phyloP scores from a whole-genome alignment of 2,888 invertebrate species.

The Julus scanicus region DNA sequence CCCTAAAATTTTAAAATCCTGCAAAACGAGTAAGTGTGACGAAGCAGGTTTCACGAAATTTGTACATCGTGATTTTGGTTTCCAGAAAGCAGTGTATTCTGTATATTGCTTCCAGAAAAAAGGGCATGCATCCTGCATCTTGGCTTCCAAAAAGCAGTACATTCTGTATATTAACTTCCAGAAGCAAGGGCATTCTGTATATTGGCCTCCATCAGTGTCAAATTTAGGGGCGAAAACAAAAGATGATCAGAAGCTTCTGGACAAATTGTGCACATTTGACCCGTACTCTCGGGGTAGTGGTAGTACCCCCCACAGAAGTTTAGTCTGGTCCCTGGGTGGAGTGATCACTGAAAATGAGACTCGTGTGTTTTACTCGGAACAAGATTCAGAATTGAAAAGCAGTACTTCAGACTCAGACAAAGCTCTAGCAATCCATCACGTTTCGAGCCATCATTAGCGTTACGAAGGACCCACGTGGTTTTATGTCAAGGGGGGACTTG shows the following conservation, averaged over 20 bases:
- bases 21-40: background rate
- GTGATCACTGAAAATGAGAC: background rate
- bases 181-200: background rate
- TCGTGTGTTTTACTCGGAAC: background rate
- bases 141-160: background rate
- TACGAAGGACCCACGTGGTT: background rate
- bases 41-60: background rate
- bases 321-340: background rate
- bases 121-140: background rate
- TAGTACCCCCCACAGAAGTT: background rate
- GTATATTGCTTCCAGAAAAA: background rate
- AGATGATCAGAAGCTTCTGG: no score
- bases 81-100: background rate
- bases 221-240: no score
- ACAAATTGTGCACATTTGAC: no score
- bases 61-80: background rate
- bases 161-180: background rate
- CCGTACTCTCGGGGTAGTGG: no score
- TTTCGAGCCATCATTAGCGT: constrained; percentile 9
- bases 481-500: background rate
- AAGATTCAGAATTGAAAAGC: background rate
- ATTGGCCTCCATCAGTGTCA: no score
- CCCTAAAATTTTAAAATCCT: background rate
- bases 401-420: background rate
- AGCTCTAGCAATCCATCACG: background rate